Evolutionary conservation across 2,113 vertebrate species (phyloP).

Genomic region (Puffinus mauretanicus): DNA sequence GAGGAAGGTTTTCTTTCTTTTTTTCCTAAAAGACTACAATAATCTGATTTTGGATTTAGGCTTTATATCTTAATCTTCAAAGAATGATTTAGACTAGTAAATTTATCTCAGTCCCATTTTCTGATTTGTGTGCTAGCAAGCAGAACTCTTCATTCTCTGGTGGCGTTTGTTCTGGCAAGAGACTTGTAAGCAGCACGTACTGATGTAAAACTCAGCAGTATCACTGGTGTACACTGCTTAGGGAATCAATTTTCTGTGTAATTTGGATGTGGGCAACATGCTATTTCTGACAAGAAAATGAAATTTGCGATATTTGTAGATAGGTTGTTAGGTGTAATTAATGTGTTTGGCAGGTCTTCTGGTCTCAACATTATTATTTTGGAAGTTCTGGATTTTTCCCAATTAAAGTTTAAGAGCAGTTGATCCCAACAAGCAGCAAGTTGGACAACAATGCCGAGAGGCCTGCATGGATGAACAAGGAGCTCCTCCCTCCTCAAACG

Average conservation of each 20-base stretch:
- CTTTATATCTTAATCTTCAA: neutral
- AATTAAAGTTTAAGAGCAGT: neutral
- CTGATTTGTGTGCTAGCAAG: neutral
- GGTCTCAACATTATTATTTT: neutral
- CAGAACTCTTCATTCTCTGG: neutral
- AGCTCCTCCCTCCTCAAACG: neutral
- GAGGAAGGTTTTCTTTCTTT: neutral
- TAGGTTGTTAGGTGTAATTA: conserved; percentile 55
- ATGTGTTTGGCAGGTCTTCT: conserved; percentile 43
- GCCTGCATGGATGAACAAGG: neutral
- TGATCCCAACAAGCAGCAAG: neutral
- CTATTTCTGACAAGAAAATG: conserved; percentile 22
- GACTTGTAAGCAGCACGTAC: neutral
- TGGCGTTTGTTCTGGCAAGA: neutral
- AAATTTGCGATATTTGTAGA: conserved; percentile 39
- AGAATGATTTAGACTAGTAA: neutral
- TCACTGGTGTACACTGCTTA: neutral
- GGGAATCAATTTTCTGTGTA: conserved; percentile 22
- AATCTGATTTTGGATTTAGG: neutral
- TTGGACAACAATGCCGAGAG: neutral
- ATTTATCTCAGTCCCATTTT: neutral
- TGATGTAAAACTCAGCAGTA: neutral
- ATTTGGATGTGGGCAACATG: conserved; percentile 5
- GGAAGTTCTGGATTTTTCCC: neutral
- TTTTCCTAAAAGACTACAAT: neutral